Evolutionary conservation across 2,888 invertebrate genomes (phyloP), one percentile per base, ranked within the genome.

Genomic region (Lasioglossum malachurum): DNA sequence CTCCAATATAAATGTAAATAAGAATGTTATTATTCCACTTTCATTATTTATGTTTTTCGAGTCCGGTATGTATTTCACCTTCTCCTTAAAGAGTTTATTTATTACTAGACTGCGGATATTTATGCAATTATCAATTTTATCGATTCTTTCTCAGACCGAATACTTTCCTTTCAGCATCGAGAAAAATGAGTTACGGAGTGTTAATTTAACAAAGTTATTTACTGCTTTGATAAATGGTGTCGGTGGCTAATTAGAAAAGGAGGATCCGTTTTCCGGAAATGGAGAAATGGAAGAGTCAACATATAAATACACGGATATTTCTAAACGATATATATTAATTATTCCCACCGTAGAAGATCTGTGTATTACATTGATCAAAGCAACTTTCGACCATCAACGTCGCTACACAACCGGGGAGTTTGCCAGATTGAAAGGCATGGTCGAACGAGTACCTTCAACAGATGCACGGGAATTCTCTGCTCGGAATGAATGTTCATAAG

Each of bases 401-500:
- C 41, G 64, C 71, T 69, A 71, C n/a, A 14, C 41, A 53, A 41
- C 41, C 31, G n/a, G 12, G 46, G 12, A 72, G 75, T 75, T 75
- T 60, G 27, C 60, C 31, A 64, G 27, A 76, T 64, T 27, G 44
- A 31, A 57, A 69, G 82, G 38, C 60, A 64, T 57, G 44, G 41
- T 27, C 49, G 27, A 35, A 53, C 41, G 31, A 35, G 49, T 74
- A 81, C 44, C 75, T 60, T 71, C 8, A 71, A 81, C 64, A 46
- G 57, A 74, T 60, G 57, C 71, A 5, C 60, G 81, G 44, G 74
- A 64, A 76, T 69, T 57, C 85, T 76, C 86, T 35, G 57, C 38
- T 41, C 5, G 41, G 60, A 67, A 79, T 72, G 67, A 81, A 86
- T 73, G 82, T 80, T 79, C 77, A 49, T 86, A 87, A 87, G 87